Evolutionary conservation across 2,797 vertebrate species (phyloP), one percentile per base, ranked within the genome.

Genomic region (Pagetopsis macropterus): DNA sequence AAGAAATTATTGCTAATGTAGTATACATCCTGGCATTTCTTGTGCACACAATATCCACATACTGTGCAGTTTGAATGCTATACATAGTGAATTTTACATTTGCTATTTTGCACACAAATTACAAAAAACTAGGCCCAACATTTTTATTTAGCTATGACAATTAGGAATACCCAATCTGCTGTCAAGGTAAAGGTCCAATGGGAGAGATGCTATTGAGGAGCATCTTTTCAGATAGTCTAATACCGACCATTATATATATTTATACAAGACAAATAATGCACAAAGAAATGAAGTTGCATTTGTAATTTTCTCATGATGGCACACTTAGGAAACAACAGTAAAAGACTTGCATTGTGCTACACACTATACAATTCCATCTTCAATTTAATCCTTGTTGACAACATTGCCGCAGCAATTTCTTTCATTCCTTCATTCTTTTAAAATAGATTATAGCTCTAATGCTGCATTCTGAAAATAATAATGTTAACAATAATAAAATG

Each of bases 401-500:
- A 54, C 80, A 85, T 72, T 14, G 56, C 66, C 12, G 3, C 5
- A 58, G 69, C 72, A 17, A 76, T 74, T 79, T 87, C 4, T 75
- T 87, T 82, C 76, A 75, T 79, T 79, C 66, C 55, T 54, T 52
- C 57, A 52, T 79, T 89, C 65, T 82, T 69, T 76, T 78, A 62
- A 75, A 83, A 83, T 56, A 76, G 56, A 81, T 71, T 74, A 71
- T 46, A 60, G 75, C 77, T 60, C 43, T 72, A 82, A 79, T 62
- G 71, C 43, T 3, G 57, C 59, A 82, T 87, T 91, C 79, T 80
- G 65, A 81, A 84, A 84, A 85, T 82, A 68, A 75, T 78, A 54
- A 83, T 66, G 57, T 71, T 73, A 78, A 86, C 82, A 87, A 86
- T 84, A 84, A 87, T 72, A 78, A 78, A 87, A 78, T 62, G 56